Base-by-base conservation (phyloP, 1,140 invertebrate species). In the Bilobella aurantiaca region DNA sequence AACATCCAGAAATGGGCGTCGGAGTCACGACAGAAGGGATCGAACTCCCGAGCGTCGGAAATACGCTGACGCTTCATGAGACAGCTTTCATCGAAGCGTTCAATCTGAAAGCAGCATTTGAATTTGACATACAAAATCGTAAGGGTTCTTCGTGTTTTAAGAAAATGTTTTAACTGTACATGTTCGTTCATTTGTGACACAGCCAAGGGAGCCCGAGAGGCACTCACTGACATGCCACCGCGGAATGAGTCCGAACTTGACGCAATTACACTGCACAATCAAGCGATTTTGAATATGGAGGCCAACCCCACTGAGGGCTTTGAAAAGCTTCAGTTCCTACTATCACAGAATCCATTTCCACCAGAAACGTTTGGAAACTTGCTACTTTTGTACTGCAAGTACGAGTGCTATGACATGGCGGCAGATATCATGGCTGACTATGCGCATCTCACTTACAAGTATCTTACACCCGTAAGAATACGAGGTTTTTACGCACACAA, bases 371-470 rank as follows among this genome's bases (percentile, higher is more conserved):
- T 99, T 79, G 87, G 93, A 1, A 99, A 99, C 81, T 81, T 99
- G 16, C 79, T 99, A 18, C 80, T 99, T 1, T 81, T 98, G 0
- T 99, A 98, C 76, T 96, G 91, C 75, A 96, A 96, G 79, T 94
- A 96, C 79, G 94, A 97, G 79, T 95, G 96, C 75, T 98, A 90
- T 77, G 96, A 99, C 78, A 79, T 98, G 47, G 96, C 96, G 16
- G 96, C 96, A 2, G 96, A 99, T 82, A 90, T 99, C 60, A 79
- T 99, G 63, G 96, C 96, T 21, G 96, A 99, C 81, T 96, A 98
- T 80, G 90, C 93, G 32, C 90, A 98, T 79, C 83, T 98, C 37
- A 97, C 95, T 1, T 96, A 94, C 76, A 97, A 96, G 79, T 96
- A 94, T 78, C 79, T 99, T 28, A 91, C 90, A 23, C 89, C 91